Base-by-base conservation (phyloP, 2,113 vertebrate species). In the Anhinga anhinga region DNA sequence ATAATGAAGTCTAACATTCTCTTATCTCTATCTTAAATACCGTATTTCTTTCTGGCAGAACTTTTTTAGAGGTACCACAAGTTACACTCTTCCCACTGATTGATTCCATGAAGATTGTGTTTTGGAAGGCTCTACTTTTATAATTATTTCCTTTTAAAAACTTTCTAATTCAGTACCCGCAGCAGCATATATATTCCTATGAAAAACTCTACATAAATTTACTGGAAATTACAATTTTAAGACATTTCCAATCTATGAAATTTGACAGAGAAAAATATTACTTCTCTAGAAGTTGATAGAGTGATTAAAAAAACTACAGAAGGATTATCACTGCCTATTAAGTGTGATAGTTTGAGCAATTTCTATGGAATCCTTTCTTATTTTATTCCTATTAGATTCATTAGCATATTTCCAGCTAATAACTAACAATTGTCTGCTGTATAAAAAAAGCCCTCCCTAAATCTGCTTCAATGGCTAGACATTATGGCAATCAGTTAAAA, bases 371-470 rank as follows among this genome's bases (percentile, higher is more conserved):
- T 70, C 20, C 7, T 94, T 88, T 86, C 74, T 90, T 86, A 82
- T 62, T 96, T 89, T 82, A 94, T 90, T 91, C 73, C 62, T 84
- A 42, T 84, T 82, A 74, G 56, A 72, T 53, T n/a, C 53, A 91
- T 85, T 95, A 96, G 61, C 86, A 95, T 89, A 89, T 79, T 95
- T 91, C 78, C 49, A 85, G 73, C 80, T 93, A 82, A 97, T 72
- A 90, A 53, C 76, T 82, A 92, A 88, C 44, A 91, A 59, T 19
- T 79, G 36, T 34, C 56, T 1, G 1, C 53, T 50, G 40, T n/a
- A 89, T 71, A 47, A 76, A 86, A 74, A 92, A 88, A 44, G 9
- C 5, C 38, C 70, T 76, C 45, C 61, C 49, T 92, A 67, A 89
- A 79, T 45, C 77, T 69, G 7, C 32, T 73, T 82, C 62, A 93